Conservation (phyloP, 2,888 invertebrate species). For the Mamestra brassicae region DNA sequence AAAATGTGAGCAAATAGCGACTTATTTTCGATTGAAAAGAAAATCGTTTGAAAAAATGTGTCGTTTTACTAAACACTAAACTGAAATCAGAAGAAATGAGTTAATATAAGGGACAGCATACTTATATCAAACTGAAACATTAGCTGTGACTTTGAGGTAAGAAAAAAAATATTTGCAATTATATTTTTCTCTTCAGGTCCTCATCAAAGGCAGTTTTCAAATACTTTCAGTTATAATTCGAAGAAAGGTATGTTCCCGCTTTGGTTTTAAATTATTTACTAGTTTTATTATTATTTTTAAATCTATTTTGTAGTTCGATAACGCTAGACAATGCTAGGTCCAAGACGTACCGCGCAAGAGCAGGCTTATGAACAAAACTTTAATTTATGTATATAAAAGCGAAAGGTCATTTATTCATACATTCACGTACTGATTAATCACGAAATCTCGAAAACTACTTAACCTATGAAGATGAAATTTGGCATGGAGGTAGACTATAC, state of each 20-base stretch:
- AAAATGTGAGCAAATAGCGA: constrained; percentile 38
- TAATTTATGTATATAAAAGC: too few species aligned
- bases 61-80: constrained; percentile 12
- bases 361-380: neutral
- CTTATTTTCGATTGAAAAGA: constrained; percentile 36
- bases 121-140: constrained; percentile 3
- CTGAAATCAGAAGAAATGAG: constrained; percentile 11
- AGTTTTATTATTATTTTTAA: neutral
- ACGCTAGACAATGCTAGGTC: neutral
- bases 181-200: constrained; percentile 39
- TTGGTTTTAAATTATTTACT: neutral
- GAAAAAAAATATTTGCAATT: constrained; percentile 32
- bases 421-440: too few species aligned
- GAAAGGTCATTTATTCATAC: too few species aligned
- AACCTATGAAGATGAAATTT: too few species aligned
- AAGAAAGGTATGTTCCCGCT: constrained; percentile 22
- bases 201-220: constrained; percentile 12
- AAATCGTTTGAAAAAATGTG: constrained; percentile 22
- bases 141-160: constrained; percentile 22
- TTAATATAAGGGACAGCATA: constrained; percentile 8
- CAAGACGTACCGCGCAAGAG: neutral
- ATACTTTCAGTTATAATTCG: constrained; percentile 21
- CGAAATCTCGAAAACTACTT: too few species aligned
- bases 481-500: too few species aligned
- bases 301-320: neutral